Conservation (phyloP, 2,113 vertebrate species). For the Brachyhypopomus gauderio region DNA sequence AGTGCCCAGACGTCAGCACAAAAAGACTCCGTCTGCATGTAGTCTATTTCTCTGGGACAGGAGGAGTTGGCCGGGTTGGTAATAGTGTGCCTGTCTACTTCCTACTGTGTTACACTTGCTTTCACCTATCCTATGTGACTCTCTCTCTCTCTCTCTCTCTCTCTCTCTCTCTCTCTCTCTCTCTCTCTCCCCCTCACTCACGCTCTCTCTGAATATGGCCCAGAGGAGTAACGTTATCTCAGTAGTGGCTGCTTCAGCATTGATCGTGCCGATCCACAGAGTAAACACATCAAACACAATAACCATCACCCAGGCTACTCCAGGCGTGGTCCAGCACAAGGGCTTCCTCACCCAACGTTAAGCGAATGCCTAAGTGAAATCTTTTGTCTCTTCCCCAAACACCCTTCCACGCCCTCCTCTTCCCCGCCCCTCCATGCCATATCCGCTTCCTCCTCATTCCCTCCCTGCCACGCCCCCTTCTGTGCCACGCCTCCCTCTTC, state of each 20-base stretch:
- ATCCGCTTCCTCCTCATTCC: too few species aligned
- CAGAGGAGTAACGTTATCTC: constrained; percentile 1
- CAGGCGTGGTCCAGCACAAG: background rate
- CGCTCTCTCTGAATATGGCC: background rate
- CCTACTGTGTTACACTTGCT: background rate
- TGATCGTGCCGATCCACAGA: constrained; percentile 15
- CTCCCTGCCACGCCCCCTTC: too few species aligned
- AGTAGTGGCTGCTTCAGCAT: background rate
- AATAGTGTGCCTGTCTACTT: background rate
- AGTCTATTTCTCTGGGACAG: constrained; percentile 10
- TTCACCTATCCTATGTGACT: background rate
- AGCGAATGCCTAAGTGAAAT: too few species aligned
- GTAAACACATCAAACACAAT: constrained; percentile 25
- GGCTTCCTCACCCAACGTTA: background rate
- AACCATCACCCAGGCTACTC: constrained; percentile 13
- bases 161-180: background rate
- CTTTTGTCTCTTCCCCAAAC: too few species aligned
- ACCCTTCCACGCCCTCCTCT: too few species aligned
- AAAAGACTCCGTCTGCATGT: background rate
- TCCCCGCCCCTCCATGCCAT: too few species aligned
- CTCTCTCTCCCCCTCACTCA: background rate
- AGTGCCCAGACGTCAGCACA: constrained; percentile 15
- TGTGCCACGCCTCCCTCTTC: too few species aligned
- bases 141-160: background rate
- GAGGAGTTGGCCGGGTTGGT: background rate